Percentiles rank a stretch among this genome's conserved stretches.
Conservation (phyloP, 2,113 vertebrate species). For the Sardina pilchardus region DNA sequence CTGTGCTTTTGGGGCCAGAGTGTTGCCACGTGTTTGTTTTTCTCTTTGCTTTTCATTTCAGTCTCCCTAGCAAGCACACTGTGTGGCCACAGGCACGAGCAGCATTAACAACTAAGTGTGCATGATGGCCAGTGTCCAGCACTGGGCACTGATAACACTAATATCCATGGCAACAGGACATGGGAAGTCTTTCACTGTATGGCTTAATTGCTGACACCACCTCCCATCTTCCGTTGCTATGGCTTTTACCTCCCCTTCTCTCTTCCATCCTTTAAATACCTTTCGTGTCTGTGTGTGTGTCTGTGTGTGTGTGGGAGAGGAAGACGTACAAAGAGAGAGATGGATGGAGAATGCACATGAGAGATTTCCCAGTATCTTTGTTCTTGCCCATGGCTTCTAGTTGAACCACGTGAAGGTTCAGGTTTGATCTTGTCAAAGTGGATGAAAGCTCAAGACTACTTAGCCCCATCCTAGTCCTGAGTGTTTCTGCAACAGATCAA, state of each 20-base stretch:
- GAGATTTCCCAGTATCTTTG: too few species aligned
- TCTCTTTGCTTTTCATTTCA: background rate
- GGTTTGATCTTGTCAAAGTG: background rate
- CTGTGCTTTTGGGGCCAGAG: constrained; percentile 40
- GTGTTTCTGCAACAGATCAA: background rate
- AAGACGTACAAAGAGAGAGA: background rate
- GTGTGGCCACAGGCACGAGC: background rate
- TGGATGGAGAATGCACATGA: background rate
- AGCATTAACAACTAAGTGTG: background rate
- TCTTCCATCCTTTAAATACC: background rate
- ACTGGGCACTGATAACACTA: background rate
- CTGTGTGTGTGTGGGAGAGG: background rate
- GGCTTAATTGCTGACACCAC: constrained; percentile 2
- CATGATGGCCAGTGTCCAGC: too few species aligned
- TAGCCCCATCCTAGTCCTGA: background rate
- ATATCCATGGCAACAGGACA: constrained; percentile 10
- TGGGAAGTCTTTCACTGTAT: background rate
- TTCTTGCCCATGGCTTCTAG: too few species aligned
- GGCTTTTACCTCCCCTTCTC: background rate
- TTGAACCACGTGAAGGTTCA: background rate
- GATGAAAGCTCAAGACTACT: background rate
- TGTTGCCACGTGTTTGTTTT: constrained; percentile 40
- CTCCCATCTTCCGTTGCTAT: background rate
- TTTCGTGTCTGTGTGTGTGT: background rate
- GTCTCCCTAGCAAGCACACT: background rate